These are phyloP conservation scores for Thalassarche chlororhynchos DNA, from an alignment of 2,113 vertebrate genomes.

Conservation along the genomic window DNA sequence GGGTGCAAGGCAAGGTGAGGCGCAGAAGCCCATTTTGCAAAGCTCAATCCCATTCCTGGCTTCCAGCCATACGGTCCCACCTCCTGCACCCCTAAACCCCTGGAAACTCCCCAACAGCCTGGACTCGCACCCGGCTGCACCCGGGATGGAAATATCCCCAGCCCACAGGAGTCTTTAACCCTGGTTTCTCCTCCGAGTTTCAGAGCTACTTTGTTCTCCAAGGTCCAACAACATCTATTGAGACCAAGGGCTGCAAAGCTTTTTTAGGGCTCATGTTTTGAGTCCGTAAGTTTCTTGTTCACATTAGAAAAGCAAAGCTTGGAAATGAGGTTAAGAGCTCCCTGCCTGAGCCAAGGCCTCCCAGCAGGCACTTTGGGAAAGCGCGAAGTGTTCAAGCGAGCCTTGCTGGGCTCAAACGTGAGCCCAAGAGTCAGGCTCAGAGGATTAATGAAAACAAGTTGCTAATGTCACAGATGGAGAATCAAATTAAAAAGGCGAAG, in stretches of 20 bases:
- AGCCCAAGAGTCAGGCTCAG: not conserved
- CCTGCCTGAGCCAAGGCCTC: not conserved
- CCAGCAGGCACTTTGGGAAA: not conserved
- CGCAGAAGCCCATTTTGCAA: not conserved
- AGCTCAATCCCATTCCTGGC: fast-evolving
- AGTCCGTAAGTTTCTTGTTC: not conserved
- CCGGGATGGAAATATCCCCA: fast-evolving
- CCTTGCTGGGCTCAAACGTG: not conserved
- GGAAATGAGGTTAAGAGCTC: not conserved
- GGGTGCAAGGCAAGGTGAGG: not conserved
- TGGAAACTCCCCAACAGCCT: fast-evolving
- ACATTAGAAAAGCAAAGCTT: not conserved
- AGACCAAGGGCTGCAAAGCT: not conserved
- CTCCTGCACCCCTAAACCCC: not conserved
- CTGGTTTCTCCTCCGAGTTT: not conserved
- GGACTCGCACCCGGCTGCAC: not conserved
- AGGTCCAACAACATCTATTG: not conserved
- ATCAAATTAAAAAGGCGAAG: not conserved
- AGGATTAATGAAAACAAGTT: not conserved
- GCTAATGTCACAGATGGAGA: not conserved
- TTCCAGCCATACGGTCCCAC: fast-evolving
- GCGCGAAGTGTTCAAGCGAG: not conserved
- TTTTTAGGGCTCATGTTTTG: not conserved
- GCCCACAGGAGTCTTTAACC: fast-evolving
- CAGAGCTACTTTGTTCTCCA: not conserved